These are phyloP conservation scores for Diceros bicornis DNA, from an alignment of 2,797 vertebrate genomes.

Conservation along the genomic window DNA sequence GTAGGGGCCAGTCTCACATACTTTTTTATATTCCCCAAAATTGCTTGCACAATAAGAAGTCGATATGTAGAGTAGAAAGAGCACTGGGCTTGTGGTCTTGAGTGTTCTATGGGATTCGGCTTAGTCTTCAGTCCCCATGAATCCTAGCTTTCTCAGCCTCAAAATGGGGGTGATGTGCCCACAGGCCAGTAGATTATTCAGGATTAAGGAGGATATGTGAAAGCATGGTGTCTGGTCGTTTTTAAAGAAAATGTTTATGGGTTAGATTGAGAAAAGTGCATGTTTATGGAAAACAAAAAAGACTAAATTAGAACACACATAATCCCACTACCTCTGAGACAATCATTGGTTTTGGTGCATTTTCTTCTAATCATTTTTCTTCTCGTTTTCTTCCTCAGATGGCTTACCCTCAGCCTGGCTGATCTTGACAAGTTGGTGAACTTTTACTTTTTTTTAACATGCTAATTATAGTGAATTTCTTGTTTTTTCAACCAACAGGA, in stretches of 20 bases:
- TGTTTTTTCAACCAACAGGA: constrained; percentile 89
- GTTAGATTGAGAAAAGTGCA: background rate
- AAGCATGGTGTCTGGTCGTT: background rate
- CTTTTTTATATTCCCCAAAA: background rate
- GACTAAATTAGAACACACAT: background rate
- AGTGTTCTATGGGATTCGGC: background rate
- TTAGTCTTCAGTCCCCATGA: background rate
- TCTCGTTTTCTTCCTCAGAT: constrained; percentile 35
- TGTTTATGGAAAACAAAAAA: background rate
- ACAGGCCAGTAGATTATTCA: background rate
- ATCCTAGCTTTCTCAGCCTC: background rate
- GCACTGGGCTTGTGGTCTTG: background rate
- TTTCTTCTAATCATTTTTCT: constrained; percentile 30
- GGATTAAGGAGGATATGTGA: background rate
- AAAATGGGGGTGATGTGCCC: background rate
- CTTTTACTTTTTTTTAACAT: constrained; percentile 21
- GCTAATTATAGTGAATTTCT: constrained; percentile 65
- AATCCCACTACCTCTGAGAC: background rate
- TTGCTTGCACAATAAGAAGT: background rate
- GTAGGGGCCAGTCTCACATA: background rate
- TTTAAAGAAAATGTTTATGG: background rate
- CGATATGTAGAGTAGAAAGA: background rate
- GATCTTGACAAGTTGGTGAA: constrained; percentile 17
- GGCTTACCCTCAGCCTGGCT: background rate
- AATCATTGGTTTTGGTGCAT: background rate